Base-by-base conservation (phyloP, 2,797 vertebrate species). In the Acipenser ruthenus region DNA sequence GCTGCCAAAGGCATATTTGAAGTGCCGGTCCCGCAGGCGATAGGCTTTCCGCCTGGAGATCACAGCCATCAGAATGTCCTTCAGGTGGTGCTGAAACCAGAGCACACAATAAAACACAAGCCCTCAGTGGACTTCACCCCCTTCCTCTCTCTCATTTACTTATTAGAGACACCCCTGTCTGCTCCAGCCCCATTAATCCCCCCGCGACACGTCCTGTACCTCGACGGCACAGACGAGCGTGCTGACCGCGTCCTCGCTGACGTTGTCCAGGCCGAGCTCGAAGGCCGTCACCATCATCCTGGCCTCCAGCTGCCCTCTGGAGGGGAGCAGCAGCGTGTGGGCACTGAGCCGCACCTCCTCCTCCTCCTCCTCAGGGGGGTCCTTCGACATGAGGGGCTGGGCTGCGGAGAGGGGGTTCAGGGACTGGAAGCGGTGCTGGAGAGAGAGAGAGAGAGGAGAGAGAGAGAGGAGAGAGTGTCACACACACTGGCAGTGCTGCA, bases 241-340 rank as follows among this genome's bases (percentile, higher is more conserved):
- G 2, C 84, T 89, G 65, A 98, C 93, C 0, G 95, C 85, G 8
- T 98, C 96, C 49, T 99, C 95, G 0, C 93, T 92, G 78, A 98
- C 91, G 6, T 96, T 96, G 81, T 98, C 96, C 74, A 99, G 82
- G 50, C 94, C 96, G 0, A 95, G 88, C 79, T 99, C 97, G 2
- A 94, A 99, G 0, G 96, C 96, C 0, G 93, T 93, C 70, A 99
- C 93, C 47, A 99, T 97, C 95, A 98, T 98, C n/a, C 96, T 91
- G 49, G 95, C 97, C 75, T 98, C 95, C 15, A 99, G 84, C 72
- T 99, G 96, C 10, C 94, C 93, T 47, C 94, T 86, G 0, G 93
- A 94, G 64, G 97, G n/a, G 65, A 99, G 87, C 75, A 94, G 87
- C 86, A 97, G 90, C 0, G 97, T 98, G 72, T 98, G 97, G 13